Evolutionary conservation across 2,888 invertebrate genomes (phyloP).

Genomic region (Pedicia rivosa): DNA sequence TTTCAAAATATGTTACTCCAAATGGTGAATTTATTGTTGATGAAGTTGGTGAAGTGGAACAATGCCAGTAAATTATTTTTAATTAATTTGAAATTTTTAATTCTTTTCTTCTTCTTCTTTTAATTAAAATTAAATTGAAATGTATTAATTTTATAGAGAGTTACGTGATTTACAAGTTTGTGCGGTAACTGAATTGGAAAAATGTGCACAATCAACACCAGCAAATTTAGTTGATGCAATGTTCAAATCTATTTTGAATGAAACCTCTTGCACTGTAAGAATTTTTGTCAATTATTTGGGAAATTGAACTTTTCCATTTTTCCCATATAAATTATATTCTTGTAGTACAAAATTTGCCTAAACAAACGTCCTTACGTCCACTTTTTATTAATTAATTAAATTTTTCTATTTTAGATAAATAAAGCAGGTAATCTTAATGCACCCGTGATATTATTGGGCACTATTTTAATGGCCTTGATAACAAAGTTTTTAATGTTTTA

Average conservation of each 20-base stretch:
- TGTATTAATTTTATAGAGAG: slow-evolving; percentile 13
- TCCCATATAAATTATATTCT: not conserved
- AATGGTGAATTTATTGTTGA: slow-evolving; percentile 36
- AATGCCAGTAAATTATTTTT: slow-evolving; percentile 18
- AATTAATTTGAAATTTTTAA: not conserved
- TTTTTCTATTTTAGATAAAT: no score
- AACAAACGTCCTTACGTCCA: no score
- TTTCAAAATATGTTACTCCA: slow-evolving; percentile 32
- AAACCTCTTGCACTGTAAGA: no score
- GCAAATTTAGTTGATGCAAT: slow-evolving; percentile 64
- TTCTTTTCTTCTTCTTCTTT: no score
- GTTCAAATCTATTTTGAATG: slow-evolving; percentile 52
- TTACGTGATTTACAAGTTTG: slow-evolving; percentile 21
- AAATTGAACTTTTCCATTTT: not conserved
- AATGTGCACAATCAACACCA: slow-evolving; percentile 56
- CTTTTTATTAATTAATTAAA: no score
- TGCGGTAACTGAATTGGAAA: slow-evolving; percentile 18
- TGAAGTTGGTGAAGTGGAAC: slow-evolving; percentile 39
- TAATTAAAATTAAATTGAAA: no score
- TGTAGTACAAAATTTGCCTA: no score
- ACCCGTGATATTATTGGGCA: no score
- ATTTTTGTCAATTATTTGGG: not conserved
- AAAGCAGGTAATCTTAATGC: no score
- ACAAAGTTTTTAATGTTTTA: no score
- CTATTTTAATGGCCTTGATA: no score